Evolutionary conservation across 2,888 invertebrate species (phyloP), one percentile per base, ranked within the genome.

Genomic region (Morpho deidamia): DNA sequence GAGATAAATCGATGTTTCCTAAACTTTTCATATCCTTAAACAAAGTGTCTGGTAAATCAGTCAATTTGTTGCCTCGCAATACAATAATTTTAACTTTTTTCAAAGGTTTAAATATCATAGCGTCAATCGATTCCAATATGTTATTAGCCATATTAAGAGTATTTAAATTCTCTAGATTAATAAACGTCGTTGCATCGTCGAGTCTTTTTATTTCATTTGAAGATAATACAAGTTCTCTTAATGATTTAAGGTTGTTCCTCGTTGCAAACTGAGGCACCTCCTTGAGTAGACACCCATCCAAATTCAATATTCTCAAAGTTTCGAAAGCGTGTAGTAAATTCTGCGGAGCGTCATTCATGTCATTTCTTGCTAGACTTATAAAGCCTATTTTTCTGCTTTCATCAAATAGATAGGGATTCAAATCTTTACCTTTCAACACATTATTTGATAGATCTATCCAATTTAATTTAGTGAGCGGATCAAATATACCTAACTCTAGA

Each of bases 141-240:
- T 87, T 88, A 8, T 69, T 66, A 1, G 72, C 66, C n/a, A 88
- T 59, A 61, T 84, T 74, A 4, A 87, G 60, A 52, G 63, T 68
- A 60, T 79, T 74, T 34, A 88, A 64, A 56, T 72, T 73, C 8
- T 73, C 71, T 14, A 86, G 61, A 46, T 74, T 62, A 0, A 57
- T 55, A 63, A 83, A 81, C 0, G 60, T 60, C 4, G 56, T 64
- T 7, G 69, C 50, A 39, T 72, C 60, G 2, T 65, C 60, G 7
- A 83, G 61, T 37, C 56, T 66, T 2, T 53, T 66, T 59, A 88
- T 81, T 62, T 71, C 66, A 62, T 88, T 88, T 1, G 62, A 68
- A 1, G 81, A 76, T 9, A 87, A 33, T 46, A 73, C 68, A 1
- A 86, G 59, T 38, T 72, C 68, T 55, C 74, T 79, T 63, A 86